Base-by-base conservation (phyloP, 2,888 invertebrate species). In the Epistrophe eligans region DNA sequence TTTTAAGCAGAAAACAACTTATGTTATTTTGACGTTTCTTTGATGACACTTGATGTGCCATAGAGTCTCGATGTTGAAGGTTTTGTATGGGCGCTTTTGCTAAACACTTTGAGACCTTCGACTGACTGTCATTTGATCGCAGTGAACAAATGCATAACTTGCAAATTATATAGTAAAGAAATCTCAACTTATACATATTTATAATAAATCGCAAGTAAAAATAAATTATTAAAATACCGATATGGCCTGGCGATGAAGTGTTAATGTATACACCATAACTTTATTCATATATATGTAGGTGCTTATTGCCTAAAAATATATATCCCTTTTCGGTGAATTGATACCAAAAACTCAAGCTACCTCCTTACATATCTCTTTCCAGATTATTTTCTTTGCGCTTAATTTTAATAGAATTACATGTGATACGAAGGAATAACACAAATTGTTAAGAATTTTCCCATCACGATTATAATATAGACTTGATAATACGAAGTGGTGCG, bases 381-480 rank as follows among this genome's bases (percentile, higher is more conserved):
- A 40, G 52, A 55, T 70, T 43, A 45, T 60, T 72, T 77, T 50
- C 66, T 77, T 55, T 55, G 28, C 58, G 55, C 72, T 70, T 79
- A 73, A 83, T 50, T 71, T 71, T 57, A 52, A 83, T 67, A 57
- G 62, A 55, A 58, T 84, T 66, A 76, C 74, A 76, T 80, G 24
- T 24, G 57, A 84, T 62, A 72, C 48, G 76, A 76, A 71, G 64
- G 58, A 80, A 79, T 80, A 80, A 80, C 80, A 84, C 66, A 67
- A 70, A 84, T 84, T 80, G 60, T 66, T 70, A 74, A 72, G 71
- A 43, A 43, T 32, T 43, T 66, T 64, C 13, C 50, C 50, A 60
- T 43, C 67, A 58, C 43, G 66, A 76, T 52, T 45, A 62, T 40
- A 43, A 17, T 24, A n/a, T 13, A 45, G 72, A 40, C 52, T 40